Base-by-base conservation (phyloP, 1,140 invertebrate genomes). In the Hylaeus anthracinus region DNA sequence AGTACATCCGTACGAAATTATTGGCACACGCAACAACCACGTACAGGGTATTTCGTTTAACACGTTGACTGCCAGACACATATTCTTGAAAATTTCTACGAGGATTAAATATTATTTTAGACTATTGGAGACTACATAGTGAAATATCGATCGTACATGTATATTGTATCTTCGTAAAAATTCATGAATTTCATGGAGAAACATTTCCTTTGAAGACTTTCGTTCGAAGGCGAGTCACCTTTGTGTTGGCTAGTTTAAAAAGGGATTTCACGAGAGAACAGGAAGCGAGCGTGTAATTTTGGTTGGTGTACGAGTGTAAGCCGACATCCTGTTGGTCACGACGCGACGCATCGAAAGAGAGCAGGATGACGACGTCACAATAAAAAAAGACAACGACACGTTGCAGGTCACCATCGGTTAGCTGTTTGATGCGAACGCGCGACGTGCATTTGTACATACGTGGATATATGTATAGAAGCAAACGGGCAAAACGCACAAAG, bases 301-400 rank as follows among this genome's bases (percentile, higher is more conserved):
- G 72, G 55, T 39, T 37, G 63, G 12, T 51, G 63, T 64, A 48
- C 48, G 8, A 6, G 53, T 26, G 43, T 65, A 3, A 61, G 48
- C 43, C 72, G 26, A 80, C 78, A 80, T 74, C 78, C 41, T 71
- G 55, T 48, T n/a, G 56, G 63, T 41, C 61, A 69, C 51, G 63
- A 12, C 51, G 45, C 51, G 63, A 12, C 51, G 45, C 56, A 60
- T 72, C 83, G 56, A 82, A 85, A 86, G 85, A 82, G 45, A 81
- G 71, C 85, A 85, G 85, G 83, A 86, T 79, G 85, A 14, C 79
- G 80, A 79, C 84, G 76, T 85, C 83, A 85, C 53, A 61, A 15
- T 53, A 71, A 72, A 63, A 60, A 26, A 53, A 64, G 73, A 67
- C 63, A 64, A 45, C 67, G 15, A 55, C 56, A 14, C 61, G 53